Conservation (phyloP, 2,888 invertebrate species). For the Leptura quadrifasciata region DNA sequence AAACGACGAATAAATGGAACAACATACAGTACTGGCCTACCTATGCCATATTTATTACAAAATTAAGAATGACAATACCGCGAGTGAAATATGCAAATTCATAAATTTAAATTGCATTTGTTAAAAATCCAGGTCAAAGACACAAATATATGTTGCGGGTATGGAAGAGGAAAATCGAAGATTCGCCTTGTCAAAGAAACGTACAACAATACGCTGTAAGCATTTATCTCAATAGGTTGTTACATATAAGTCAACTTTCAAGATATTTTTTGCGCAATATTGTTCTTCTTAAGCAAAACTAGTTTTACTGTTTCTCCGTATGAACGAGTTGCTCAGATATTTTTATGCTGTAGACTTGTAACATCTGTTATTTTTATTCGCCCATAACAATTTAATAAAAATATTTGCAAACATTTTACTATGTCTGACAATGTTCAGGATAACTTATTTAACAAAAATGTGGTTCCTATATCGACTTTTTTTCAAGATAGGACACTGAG, state of each 20-base stretch:
- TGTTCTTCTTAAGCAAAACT: slow-evolving; percentile 56
- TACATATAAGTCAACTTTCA: slow-evolving; percentile 55
- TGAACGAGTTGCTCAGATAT: slow-evolving; percentile 11
- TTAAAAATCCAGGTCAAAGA: slow-evolving; percentile 30
- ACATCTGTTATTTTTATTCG: slow-evolving; percentile 34
- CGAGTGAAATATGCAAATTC: neutral
- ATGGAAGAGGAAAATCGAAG: slow-evolving; percentile 28
- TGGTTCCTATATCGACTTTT: neutral
- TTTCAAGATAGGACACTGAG: neutral
- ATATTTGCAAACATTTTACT: neutral
- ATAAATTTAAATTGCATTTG: slow-evolving; percentile 14
- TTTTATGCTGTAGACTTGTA: slow-evolving; percentile 10
- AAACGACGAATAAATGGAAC: too few relatives aligned
- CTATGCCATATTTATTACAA: too few relatives aligned
- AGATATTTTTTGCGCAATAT: slow-evolving; percentile 58
- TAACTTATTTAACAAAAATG: neutral
- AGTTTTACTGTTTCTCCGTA: slow-evolving; percentile 54
- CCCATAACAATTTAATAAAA: slow-evolving; percentile 17
- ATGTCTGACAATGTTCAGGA: neutral
- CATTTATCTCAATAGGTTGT: slow-evolving; percentile 48
- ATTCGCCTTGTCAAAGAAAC: slow-evolving; percentile 18
- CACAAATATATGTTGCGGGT: neutral
- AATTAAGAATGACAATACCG: too few relatives aligned
- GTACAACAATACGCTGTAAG: slow-evolving; percentile 28
- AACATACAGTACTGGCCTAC: too few relatives aligned